Evolutionary conservation across 2,113 vertebrate species (phyloP).

Genomic region (Anolis carolinensis): DNA sequence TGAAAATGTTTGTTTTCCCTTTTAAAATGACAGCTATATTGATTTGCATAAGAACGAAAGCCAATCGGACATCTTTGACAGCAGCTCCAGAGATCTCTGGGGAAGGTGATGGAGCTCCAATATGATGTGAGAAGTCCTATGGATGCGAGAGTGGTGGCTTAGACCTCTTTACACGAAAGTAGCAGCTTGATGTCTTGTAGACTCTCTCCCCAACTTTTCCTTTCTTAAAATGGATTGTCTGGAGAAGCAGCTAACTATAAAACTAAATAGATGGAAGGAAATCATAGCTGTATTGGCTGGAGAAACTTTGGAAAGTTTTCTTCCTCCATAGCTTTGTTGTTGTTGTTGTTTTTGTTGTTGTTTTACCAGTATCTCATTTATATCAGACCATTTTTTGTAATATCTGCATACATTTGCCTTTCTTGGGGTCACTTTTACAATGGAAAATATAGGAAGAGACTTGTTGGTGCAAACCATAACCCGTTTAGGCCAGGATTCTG

Average conservation of each 20-base stretch:
- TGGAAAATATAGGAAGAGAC: too few species aligned
- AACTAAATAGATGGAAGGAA: neutral
- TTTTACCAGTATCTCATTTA: too few species aligned
- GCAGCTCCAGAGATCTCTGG: neutral
- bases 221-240: neutral
- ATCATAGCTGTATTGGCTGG: too few species aligned
- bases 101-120: neutral
- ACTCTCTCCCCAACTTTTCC: neutral
- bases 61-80: neutral
- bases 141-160: neutral
- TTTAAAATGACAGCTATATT: neutral
- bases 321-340: too few species aligned
- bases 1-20: constrained; percentile 22
- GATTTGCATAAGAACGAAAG: constrained; percentile 6
- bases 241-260: neutral
- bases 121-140: neutral
- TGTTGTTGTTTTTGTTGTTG: too few species aligned
- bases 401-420: too few species aligned
- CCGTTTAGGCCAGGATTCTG: too few species aligned
- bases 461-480: too few species aligned
- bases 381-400: too few species aligned
- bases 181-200: neutral
- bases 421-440: too few species aligned
- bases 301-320: too few species aligned
- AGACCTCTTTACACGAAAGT: neutral